phyloP scores from a whole-genome alignment of 2,797 vertebrate species.

The Microchirus variegatus region DNA sequence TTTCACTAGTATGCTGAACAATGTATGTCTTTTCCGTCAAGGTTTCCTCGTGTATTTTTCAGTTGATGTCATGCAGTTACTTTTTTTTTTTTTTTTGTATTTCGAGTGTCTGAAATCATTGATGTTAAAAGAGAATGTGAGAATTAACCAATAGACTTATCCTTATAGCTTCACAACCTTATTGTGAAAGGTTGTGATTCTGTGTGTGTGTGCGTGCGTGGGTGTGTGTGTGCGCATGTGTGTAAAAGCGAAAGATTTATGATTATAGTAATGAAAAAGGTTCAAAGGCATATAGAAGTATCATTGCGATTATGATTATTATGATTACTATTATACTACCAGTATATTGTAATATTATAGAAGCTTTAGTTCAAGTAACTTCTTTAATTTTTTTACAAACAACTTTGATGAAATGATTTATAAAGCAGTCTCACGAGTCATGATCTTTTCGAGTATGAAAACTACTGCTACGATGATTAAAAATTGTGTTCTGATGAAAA shows the following conservation, averaged over 20 bases:
- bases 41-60: slow-evolving; percentile 68
- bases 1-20: slow-evolving; percentile 76
- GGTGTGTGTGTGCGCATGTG: slow-evolving; percentile 70
- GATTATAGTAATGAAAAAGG: slow-evolving; percentile 75
- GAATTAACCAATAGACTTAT: slow-evolving; percentile 80
- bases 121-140: slow-evolving; percentile 79
- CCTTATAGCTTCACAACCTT: slow-evolving; percentile 78
- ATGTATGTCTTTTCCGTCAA: slow-evolving; percentile 71
- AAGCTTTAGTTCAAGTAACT: slow-evolving; percentile 88
- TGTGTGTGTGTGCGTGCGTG: slow-evolving; percentile 70
- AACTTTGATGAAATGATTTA: slow-evolving; percentile 91
- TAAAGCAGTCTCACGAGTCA: slow-evolving; percentile 89
- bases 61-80: slow-evolving; percentile 69
- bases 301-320: slow-evolving; percentile 86
- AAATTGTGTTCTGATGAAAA: slow-evolving; percentile 88
- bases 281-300: slow-evolving; percentile 87
- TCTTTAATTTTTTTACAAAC: slow-evolving; percentile 91
- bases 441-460: slow-evolving; percentile 87
- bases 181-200: slow-evolving; percentile 78
- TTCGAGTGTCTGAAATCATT: slow-evolving; percentile 78
- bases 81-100: slow-evolving; percentile 44
- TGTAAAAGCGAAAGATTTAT: slow-evolving; percentile 69
- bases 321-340: slow-evolving; percentile 87
- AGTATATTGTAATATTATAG: slow-evolving; percentile 91
- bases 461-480: slow-evolving; percentile 87